Evolutionary conservation across 1,140 invertebrate genomes (phyloP).

Genomic region (Drosophila watanabei): DNA sequence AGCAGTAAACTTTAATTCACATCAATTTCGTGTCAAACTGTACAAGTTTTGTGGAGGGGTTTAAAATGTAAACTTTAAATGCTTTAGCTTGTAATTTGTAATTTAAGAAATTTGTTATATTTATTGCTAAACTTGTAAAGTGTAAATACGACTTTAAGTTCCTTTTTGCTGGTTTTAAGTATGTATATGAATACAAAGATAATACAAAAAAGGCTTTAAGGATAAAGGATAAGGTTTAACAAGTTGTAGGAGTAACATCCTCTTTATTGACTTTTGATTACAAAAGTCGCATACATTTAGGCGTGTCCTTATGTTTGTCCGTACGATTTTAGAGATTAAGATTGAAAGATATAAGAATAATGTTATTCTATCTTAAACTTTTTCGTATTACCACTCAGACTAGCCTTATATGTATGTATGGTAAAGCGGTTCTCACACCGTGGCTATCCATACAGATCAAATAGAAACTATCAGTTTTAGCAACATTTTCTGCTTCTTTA

Average conservation of each 20-base stretch:
- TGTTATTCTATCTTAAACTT: background rate
- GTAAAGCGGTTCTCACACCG: background rate
- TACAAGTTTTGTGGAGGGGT: background rate
- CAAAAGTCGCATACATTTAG: no score
- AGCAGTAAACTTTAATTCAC: background rate
- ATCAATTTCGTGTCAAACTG: constrained; percentile 4
- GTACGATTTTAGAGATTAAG: background rate
- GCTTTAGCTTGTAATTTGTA: background rate
- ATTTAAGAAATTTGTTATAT: background rate
- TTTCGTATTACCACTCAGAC: background rate
- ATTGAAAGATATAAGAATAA: background rate
- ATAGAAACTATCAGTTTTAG: background rate
- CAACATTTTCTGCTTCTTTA: background rate
- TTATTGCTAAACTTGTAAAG: background rate
- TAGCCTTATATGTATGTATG: no score
- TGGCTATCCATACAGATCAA: background rate
- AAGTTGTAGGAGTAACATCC: background rate
- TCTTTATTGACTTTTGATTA: no score
- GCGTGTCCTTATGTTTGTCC: background rate
- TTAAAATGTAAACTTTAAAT: no score
- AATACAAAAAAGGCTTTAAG: no score
- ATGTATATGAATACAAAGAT: background rate
- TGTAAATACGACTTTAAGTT: background rate
- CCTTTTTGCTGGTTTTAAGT: background rate
- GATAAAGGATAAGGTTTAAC: background rate